Evolutionary conservation across 2,113 vertebrate genomes (phyloP).

Genomic region (Zapornia atra): DNA sequence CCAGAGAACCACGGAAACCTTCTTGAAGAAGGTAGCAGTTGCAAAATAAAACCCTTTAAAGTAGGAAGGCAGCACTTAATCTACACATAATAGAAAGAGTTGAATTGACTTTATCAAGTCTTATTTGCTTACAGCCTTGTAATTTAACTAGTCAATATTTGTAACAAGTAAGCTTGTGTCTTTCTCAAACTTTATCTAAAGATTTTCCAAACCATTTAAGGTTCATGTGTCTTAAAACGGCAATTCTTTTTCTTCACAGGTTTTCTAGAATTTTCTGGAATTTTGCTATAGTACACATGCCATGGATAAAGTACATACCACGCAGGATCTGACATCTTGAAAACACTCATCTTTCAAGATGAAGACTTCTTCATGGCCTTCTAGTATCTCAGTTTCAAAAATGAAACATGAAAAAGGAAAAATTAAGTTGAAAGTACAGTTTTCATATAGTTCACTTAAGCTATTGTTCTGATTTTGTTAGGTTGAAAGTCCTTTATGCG

Average conservation of each 20-base stretch:
- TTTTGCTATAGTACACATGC: background rate
- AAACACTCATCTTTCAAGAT: background rate
- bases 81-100: slow-evolving; percentile 5
- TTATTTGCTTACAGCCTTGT: slow-evolving; percentile 16
- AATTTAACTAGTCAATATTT: slow-evolving; percentile 47
- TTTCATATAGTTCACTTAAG: background rate
- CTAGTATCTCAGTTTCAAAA: background rate
- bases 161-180: background rate
- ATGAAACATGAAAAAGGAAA: background rate
- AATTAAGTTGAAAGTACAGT: background rate
- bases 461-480: background rate
- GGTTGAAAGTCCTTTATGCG: background rate
- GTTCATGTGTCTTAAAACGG: background rate
- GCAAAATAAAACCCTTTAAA: background rate
- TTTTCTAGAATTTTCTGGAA: slow-evolving; percentile 25
- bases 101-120: background rate
- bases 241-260: background rate
- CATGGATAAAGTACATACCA: background rate
- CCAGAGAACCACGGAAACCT: background rate
- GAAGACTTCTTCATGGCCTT: background rate
- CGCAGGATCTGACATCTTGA: background rate
- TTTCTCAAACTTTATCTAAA: background rate
- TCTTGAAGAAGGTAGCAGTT: background rate
- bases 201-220: background rate
- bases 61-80: background rate